Evolutionary conservation across 1,140 invertebrate species (phyloP).

Genomic region (Euborellia annulipes): DNA sequence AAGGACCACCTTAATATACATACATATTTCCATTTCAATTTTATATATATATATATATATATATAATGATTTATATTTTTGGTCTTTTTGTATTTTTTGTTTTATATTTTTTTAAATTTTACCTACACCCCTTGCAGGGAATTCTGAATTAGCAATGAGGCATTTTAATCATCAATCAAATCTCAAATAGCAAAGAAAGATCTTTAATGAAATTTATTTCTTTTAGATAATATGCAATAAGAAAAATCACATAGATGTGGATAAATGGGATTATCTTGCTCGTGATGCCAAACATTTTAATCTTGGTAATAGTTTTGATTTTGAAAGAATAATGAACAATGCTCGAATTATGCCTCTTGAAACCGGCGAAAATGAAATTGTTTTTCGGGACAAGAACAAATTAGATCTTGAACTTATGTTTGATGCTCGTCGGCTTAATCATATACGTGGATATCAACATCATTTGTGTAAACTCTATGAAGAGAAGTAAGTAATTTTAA

Average conservation of each 20-base stretch:
- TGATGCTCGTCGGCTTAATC: conserved; percentile 26
- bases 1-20: no score
- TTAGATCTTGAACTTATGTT: conserved; percentile 31
- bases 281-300: conserved; percentile 38
- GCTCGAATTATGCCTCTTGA: neutral
- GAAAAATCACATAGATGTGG: conserved; percentile 46
- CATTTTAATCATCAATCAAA: no score
- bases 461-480: conserved; percentile 25
- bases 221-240: conserved; percentile 47
- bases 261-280: conserved; percentile 54
- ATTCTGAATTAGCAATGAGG: no score
- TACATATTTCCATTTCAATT: no score
- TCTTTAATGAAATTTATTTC: conserved; percentile 15
- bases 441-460: conserved; percentile 32
- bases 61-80: no score
- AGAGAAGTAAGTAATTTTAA: conserved; percentile 20
- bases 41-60: no score
- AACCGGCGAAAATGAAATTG: conserved; percentile 25
- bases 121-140: no score
- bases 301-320: conserved; percentile 31
- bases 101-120: no score
- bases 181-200: no score
- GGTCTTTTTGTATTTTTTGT: no score
- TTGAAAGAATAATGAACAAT: conserved; percentile 19
- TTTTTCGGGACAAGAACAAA: conserved; percentile 28